Base-by-base conservation (phyloP, 2,888 invertebrate species). In the Tribolium freemani region DNA sequence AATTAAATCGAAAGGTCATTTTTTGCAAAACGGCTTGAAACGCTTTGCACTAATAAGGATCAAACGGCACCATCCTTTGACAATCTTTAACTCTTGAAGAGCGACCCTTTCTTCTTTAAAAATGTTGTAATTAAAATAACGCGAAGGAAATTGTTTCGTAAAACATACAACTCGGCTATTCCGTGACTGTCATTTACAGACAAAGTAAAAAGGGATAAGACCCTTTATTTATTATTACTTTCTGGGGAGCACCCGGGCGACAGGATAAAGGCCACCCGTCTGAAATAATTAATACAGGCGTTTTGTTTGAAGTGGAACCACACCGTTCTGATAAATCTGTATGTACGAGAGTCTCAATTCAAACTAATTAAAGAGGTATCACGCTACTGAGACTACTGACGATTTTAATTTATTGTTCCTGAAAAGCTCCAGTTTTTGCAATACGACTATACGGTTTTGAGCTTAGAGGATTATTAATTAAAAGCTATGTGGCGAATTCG, bases 251-350 rank as follows among this genome's bases (percentile, higher is more conserved):
- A 53, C 30, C 53, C 44, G 50, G 60, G 13, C 11, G 48, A 54
- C 51, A 26, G 10, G 5, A 51, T 44, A 64, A 58, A 66, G 66
- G 64, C 57, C 51, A 48, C 63, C 53, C 56, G 58, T 56, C 56
- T 57, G 66, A 57, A 71, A 71, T 71, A 71, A 71, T 71, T 71
- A 66, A 71, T 71, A 71, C 64, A 51, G 30, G 20, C 69, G 51
- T 63, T 50, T 51, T 61, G 69, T 69, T 69, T 69, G 71, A 66
- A 64, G 50, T 57, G 53, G 38, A 63, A 61, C 45, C 63, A 54
- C 46, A 61, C 38, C 21, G 50, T 10, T 21, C 58, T 60, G 51
- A 51, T 45, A 57, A 26, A 26, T 63, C 50, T 16, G 50, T 8
- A 58, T 16, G 50, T 8, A 58, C 58, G 10, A 54, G n/a, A 8